Evolutionary conservation across 2,113 vertebrate species (phyloP).

Genomic region (Potamarius usumacintae): DNA sequence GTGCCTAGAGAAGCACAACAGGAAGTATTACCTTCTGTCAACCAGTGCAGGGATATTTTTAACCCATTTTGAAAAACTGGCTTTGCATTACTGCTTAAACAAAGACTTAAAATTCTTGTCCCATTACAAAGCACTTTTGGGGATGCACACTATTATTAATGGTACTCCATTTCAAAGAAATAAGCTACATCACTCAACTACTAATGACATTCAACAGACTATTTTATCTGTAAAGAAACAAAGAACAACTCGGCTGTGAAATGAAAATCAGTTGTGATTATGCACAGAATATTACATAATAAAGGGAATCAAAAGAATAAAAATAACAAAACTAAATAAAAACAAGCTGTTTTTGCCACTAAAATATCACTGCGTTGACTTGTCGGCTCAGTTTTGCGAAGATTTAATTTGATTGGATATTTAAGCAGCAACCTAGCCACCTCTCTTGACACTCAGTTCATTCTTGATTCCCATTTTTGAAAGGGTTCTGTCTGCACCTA

Average conservation of each 20-base stretch:
- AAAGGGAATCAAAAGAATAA: not conserved
- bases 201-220: not conserved
- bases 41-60: not conserved
- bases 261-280: not conserved
- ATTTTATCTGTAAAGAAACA: not conserved
- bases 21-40: not conserved
- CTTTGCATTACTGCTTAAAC: not conserved
- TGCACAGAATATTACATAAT: not conserved
- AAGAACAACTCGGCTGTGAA: not conserved
- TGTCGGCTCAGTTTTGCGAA: too few relatives aligned
- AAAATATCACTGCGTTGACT: not conserved
- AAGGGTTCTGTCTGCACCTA: too few relatives aligned
- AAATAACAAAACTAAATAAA: not conserved
- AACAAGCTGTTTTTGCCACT: not conserved
- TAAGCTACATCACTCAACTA: not conserved
- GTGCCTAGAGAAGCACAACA: not conserved
- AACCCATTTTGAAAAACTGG: not conserved
- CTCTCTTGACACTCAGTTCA: not conserved
- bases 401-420: not conserved
- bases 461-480: not conserved
- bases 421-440: not conserved
- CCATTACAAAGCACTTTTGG: not conserved
- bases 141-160: not conserved
- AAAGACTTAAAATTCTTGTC: not conserved
- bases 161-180: not conserved